phyloP scores from a whole-genome alignment of 1,140 invertebrate species.

The Plectus sambesii region DNA sequence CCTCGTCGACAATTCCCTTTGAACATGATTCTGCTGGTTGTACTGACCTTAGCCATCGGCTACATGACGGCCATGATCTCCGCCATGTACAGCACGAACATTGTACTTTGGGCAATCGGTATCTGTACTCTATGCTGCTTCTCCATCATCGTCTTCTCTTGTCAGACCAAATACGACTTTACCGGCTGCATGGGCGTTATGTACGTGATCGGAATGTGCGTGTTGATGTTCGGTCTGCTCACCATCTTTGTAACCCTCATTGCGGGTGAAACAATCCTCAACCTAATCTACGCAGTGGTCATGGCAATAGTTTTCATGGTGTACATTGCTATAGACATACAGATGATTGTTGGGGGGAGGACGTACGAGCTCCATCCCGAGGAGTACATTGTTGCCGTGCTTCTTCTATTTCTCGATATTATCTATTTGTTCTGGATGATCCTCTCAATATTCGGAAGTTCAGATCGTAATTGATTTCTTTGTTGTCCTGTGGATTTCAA shows the following conservation, averaged over 20 bases:
- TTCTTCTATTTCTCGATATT: slow-evolving; percentile 57
- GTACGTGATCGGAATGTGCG: background rate
- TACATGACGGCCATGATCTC: slow-evolving; percentile 1
- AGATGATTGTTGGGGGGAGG: slow-evolving; percentile 56
- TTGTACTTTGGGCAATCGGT: background rate
- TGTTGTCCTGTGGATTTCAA: too few species aligned
- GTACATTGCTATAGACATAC: slow-evolving; percentile 57
- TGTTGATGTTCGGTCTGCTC: background rate
- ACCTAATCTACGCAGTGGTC: background rate
- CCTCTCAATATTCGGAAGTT: slow-evolving; percentile 48
- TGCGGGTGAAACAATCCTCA: background rate
- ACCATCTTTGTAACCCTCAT: background rate
- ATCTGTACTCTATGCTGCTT: background rate
- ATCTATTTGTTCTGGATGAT: slow-evolving; percentile 55
- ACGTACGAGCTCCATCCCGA: slow-evolving; percentile 54
- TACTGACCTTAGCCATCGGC: background rate
- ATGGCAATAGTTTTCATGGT: slow-evolving; percentile 1
- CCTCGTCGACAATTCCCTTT: background rate
- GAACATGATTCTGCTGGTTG: background rate
- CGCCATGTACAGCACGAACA: background rate
- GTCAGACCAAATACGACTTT: slow-evolving; percentile 1
- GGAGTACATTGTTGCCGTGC: slow-evolving; percentile 56
- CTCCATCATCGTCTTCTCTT: background rate
- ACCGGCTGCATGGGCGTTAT: background rate
- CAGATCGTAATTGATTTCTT: slow-evolving; percentile 8